Base-by-base conservation (phyloP, 1,140 invertebrate genomes). In the Mizuhopecten yessoensis region DNA sequence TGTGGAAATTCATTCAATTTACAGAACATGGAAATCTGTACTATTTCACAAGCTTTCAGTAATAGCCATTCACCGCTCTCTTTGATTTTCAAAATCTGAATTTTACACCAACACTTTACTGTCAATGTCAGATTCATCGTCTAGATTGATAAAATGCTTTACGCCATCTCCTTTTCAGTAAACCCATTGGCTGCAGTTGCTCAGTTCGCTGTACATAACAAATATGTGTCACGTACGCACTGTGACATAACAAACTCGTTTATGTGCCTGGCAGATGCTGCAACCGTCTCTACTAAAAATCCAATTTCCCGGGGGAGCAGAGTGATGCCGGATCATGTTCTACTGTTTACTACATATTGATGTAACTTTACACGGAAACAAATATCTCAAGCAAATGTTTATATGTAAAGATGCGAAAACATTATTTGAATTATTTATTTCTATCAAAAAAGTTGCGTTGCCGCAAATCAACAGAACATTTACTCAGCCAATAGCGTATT, bases 371-470 rank as follows among this genome's bases (percentile, higher is more conserved):
- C 57, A 29, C 57, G 17, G 57, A n/a, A 75, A 13, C 57, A 29
- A 29, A 75, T 75, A 75, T 17, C 2, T 49, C 15, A 29, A 75
- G 29, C n/a, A 75, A 75, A 75, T 75, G 57, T 75, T 75, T 9
- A 75, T 75, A 29, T 7, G 57, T 75, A 17, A 75, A n/a, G 57
- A 75, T 75, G 57, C 5, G 57, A 75, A 29, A 75, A 75, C n/a
- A 17, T n/a, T 29, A 75, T 75, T 75, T 75, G n/a, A 75, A 75
- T 75, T 75, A 75, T 75, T 75, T 75, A 75, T 75, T 75, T 75
- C 17, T 75, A 29, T 75, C n/a, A 29, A n/a, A 75, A 75, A 75
- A 75, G 11, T 29, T 75, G n/a, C 5, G 29, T 75, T n/a, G n/a
- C n/a, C 11, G 23, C 5, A 1, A 29, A 29, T 23, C 29, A 75